Base-by-base conservation (phyloP, 2,888 invertebrate species). In the Venustoraphidia nigricollis region DNA sequence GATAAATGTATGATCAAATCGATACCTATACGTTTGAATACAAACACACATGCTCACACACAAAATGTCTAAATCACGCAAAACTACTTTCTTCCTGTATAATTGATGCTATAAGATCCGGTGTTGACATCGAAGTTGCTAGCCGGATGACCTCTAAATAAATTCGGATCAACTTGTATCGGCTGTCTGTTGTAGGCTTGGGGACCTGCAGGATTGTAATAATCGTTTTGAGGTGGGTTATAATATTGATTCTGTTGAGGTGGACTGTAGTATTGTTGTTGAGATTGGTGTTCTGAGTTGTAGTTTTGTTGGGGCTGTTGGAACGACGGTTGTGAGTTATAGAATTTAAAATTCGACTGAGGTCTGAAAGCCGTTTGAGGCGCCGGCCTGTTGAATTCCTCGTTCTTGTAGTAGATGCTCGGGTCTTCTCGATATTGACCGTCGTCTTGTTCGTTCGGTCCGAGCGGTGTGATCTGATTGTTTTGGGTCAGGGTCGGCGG, bases 401-500 rank as follows among this genome's bases (percentile, higher is more conserved):
- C 78, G 59, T 82, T 79, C 54, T 77, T 76, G 63, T 84, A 82
- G 67, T 89, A 89, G 51, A 84, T 74, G 51, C 76, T 76, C 0
- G 89, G 89, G 62, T 89, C 88, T 61, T 89, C 89, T 42, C 86
- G 73, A 66, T 89, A 89, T 59, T 89, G 88, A 0, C 89, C 89
- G 60, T 89, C 89, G 59, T 89, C 89, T 59, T 85, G 78, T 60
- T 83, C 80, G 52, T 77, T 75, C 39, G 78, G 78, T 8, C 71
- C 72, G 49, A 70, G 55, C 0, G 71, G 67, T 54, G 57, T 56
- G 44, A 54, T 67, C 49, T 66, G 60, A 52, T 72, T 73, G 50
- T 71, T 72, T 10, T 63, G 62, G 45, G 60, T 65, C 14, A 82
- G 59, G 0, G 86, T 82, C 6, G 88, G 84, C n/a, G 89, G 88